A percentile compares a stretch with the other conserved stretches of the same genome.
phyloP scores from a whole-genome alignment of 2,113 vertebrate species.

The Phoenicopterus ruber region DNA sequence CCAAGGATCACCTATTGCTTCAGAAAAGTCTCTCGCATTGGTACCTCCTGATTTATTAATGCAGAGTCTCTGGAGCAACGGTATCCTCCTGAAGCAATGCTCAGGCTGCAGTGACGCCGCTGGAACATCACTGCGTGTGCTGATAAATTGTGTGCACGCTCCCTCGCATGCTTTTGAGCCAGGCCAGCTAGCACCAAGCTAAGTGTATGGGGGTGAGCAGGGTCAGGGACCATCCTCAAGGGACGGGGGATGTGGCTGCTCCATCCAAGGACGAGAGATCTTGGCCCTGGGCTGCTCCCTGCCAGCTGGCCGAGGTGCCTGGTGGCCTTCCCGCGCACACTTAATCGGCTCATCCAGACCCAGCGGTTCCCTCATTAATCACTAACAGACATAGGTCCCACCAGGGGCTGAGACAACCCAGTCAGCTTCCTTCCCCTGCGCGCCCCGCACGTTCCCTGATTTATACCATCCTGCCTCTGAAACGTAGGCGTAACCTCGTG shows the following conservation, averaged over 20 bases:
- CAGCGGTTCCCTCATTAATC: not conserved
- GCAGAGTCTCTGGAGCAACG: accelerated
- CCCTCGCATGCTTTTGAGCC: not conserved
- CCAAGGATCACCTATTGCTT: not conserved
- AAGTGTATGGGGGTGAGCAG: not conserved
- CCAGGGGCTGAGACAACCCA: not conserved
- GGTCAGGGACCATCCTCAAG: not conserved
- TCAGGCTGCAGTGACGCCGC: accelerated
- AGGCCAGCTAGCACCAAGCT: not conserved
- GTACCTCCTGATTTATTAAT: not conserved
- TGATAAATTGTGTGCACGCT: not conserved
- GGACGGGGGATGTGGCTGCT: accelerated
- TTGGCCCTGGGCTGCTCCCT: not conserved
- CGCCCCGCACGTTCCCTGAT: not conserved
- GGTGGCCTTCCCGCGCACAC: not conserved
- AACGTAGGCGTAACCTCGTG: not conserved
- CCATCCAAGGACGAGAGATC: not conserved
- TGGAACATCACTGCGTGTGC: not conserved
- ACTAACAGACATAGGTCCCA: accelerated
- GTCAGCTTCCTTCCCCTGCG: not conserved
- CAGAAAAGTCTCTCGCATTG: not conserved
- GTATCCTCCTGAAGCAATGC: not conserved
- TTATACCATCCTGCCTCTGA: not conserved
- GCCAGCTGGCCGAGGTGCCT: not conserved
- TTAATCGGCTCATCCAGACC: not conserved